A percentile compares a stretch with the other conserved stretches of the same genome.
Evolutionary conservation across 2,797 vertebrate species (phyloP).

Genomic region (Garrulus glandarius): DNA sequence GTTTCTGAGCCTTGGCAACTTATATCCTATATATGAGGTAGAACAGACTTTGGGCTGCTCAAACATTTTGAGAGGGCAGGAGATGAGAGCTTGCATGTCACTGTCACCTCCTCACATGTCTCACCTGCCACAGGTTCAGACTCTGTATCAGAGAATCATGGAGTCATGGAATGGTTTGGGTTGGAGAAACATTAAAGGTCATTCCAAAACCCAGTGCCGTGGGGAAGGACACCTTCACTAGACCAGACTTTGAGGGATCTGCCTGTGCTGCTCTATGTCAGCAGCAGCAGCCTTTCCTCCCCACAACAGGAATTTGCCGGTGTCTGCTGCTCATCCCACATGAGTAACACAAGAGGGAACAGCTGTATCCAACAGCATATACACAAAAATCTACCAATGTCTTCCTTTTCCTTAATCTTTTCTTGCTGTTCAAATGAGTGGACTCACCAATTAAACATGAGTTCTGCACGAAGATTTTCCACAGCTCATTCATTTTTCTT

Average conservation of each 20-base stretch:
- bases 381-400: neutral
- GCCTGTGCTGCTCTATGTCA: neutral
- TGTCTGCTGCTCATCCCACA: neutral
- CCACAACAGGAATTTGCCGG: fast-evolving
- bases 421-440: neutral
- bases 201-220: neutral
- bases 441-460: neutral
- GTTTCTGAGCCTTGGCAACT: neutral
- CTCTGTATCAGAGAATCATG: fast-evolving
- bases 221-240: neutral
- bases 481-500: neutral
- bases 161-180: neutral
- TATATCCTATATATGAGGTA: neutral
- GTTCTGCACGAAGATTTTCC: neutral
- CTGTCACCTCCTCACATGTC: fast-evolving
- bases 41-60: neutral
- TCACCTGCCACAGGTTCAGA: neutral
- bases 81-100: neutral
- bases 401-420: neutral
- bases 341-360: neutral
- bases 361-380: neutral
- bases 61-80: neutral
- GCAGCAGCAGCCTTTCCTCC: neutral
- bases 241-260: neutral
- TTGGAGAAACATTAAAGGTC: neutral